These are phyloP conservation scores for Physeter macrocephalus DNA, from an alignment of 2,113 vertebrate species.

Conservation along the genomic window DNA sequence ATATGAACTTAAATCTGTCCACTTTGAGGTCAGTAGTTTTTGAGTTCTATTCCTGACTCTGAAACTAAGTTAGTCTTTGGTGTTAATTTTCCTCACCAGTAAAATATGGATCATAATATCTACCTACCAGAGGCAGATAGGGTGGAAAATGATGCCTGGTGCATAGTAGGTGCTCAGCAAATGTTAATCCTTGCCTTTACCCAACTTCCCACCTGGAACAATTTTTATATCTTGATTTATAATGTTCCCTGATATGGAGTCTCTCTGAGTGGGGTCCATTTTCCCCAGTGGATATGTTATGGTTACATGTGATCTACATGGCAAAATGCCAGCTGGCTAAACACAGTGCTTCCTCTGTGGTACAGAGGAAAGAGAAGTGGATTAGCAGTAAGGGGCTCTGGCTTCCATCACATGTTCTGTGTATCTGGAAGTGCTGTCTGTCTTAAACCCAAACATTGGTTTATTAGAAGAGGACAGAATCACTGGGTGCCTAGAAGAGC, in stretches of 20 bases:
- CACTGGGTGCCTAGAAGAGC: neutral
- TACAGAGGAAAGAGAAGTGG: neutral
- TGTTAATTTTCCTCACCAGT: neutral
- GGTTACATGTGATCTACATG: neutral
- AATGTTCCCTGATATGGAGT: neutral
- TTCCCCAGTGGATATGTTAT: neutral
- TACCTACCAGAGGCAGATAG: neutral
- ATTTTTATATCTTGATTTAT: neutral
- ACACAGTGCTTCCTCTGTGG: neutral
- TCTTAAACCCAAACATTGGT: neutral
- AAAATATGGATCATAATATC: neutral
- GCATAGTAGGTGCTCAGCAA: neutral
- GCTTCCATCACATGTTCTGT: neutral
- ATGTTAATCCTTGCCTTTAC: neutral
- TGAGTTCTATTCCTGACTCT: neutral
- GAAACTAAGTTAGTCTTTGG: neutral
- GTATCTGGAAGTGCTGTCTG: neutral
- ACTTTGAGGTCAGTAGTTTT: neutral
- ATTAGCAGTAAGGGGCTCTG: neutral
- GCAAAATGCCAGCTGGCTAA: neutral
- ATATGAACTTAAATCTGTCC: neutral
- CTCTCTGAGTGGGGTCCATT: neutral
- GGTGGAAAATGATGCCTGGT: neutral
- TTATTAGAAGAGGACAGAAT: neutral
- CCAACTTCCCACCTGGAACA: neutral